Evolutionary conservation across 2,113 vertebrate species (phyloP).

Genomic region (Petaurus breviceps): DNA sequence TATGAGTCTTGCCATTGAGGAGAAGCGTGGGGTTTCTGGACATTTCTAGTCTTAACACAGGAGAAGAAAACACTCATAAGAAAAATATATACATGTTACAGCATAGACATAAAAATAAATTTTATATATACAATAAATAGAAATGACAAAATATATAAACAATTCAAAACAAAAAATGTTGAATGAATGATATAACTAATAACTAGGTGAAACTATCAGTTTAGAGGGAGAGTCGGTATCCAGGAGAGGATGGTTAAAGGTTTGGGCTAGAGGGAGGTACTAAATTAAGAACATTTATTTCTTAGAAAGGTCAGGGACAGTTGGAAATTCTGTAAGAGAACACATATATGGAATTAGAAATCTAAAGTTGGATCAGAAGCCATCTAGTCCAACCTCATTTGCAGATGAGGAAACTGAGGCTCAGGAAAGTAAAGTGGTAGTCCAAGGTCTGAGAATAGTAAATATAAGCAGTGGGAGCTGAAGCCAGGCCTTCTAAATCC

Average conservation of each 20-base stretch:
- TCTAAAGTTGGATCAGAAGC: background rate
- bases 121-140: too few relatives aligned
- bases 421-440: background rate
- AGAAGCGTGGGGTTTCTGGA: background rate
- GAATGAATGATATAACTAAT: too few relatives aligned
- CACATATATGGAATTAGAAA: background rate
- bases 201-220: too few relatives aligned
- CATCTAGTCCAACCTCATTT: too few relatives aligned
- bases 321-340: background rate
- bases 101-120: background rate
- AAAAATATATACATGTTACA: background rate
- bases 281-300: too few relatives aligned
- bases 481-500: background rate
- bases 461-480: background rate
- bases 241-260: too few relatives aligned
- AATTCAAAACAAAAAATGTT: too few relatives aligned
- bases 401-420: too few relatives aligned
- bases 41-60: background rate
- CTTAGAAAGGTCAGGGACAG: background rate
- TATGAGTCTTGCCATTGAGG: background rate
- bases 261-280: too few relatives aligned
- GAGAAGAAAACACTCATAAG: background rate
- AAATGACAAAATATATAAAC: too few relatives aligned
- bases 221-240: too few relatives aligned
- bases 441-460: background rate